Conservation (phyloP, 2,113 vertebrate species). For the Chloropsis cyanopogon region DNA sequence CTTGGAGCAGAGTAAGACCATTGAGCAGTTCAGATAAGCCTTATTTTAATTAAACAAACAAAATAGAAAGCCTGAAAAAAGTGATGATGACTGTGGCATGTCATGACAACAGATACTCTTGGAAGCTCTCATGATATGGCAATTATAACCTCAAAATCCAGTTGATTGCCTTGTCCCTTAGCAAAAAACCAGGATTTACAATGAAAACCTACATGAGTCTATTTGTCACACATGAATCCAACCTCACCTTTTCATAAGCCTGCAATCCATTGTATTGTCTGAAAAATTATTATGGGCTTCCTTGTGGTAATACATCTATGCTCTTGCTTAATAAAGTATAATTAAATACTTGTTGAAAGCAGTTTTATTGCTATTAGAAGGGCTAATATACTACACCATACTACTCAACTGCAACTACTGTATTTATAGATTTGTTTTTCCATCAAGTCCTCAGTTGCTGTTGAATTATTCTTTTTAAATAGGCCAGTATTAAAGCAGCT, state of each 20-base stretch:
- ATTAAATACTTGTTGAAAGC: neutral
- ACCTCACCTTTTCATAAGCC: neutral
- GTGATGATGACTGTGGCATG: neutral
- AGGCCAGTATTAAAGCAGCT: neutral
- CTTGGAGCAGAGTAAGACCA: neutral
- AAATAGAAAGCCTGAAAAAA: neutral
- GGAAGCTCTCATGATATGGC: neutral
- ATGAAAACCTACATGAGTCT: neutral
- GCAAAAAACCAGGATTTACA: neutral
- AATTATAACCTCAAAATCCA: neutral
- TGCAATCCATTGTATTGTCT: neutral
- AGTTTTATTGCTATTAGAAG: neutral
- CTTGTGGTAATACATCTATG: neutral
- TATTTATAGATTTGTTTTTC: neutral
- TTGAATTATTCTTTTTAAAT: neutral
- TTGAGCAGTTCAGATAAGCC: neutral
- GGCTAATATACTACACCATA: neutral
- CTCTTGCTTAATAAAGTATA: neutral
- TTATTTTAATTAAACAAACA: neutral
- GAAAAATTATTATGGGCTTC: neutral
- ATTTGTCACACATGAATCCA: neutral
- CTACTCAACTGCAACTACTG: neutral
- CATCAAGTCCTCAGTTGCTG: neutral
- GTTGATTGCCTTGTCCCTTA: neutral
- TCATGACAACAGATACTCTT: neutral